Base-by-base conservation (phyloP, 2,113 vertebrate genomes). In the Melospiza melodia region DNA sequence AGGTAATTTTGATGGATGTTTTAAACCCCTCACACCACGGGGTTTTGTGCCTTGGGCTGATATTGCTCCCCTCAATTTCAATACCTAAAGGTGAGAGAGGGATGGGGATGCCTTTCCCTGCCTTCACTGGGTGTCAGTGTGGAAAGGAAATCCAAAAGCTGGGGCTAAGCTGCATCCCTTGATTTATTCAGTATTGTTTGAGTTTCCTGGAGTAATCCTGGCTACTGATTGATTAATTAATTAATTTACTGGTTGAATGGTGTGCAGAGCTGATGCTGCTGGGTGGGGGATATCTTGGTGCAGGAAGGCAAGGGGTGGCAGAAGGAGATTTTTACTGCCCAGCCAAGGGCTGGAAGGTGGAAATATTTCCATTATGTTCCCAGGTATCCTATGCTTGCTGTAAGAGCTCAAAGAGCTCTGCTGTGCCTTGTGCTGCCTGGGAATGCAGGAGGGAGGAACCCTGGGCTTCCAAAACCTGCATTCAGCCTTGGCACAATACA, bases 401-500 rank as follows among this genome's bases (percentile, higher is more conserved):
- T 23, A 84, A 52, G 58, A 19, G 61, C 72, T 87, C 6, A 22
- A 48, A 71, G 78, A 84, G 68, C 9, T 5, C 79, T 94, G 81
- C 87, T 96, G 84, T 84, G 65, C 94, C 90, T 96, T 17, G 55
- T 73, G 93, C 77, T 9, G 11, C 84, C 71, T 21, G n/a, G 39
- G 46, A 96, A 76, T 7, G 44, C 2, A 7, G 81, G 58, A 91
- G 80, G 81, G 58, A 91, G 80, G 84, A 72, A 46, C 62, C 4
- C 10, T 44, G 86, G 84, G 43, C 73, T 95, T 87, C 95, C 91
- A 93, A 92, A 95, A 69, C 84, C 92, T 96, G 94, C 89, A 73
- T 81, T 97, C 94, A 93, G 65, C 80, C 86, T 84, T 96, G 98
- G 97, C 96, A 98, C 98, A 98, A 98, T 97, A 33, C 89, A 92